Evolutionary conservation across 2,113 vertebrate genomes (phyloP).

Genomic region (Chaetodon auriga): DNA sequence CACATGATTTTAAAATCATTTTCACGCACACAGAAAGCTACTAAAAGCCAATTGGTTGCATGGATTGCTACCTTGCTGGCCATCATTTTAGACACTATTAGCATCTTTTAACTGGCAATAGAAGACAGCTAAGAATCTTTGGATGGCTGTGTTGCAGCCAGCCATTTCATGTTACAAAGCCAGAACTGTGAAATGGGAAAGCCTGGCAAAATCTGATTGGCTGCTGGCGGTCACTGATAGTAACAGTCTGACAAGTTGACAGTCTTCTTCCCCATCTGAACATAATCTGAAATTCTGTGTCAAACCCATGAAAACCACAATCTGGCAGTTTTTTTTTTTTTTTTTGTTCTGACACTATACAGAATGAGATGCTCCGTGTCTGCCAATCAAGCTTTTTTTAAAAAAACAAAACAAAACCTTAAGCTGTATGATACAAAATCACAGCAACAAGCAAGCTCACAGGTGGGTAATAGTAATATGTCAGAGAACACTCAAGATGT

Average conservation of each 20-base stretch:
- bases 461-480: not conserved
- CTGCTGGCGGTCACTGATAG: slow-evolving; percentile 5
- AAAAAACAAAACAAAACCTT: not conserved
- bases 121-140: not conserved
- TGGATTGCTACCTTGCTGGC: no score
- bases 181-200: slow-evolving; percentile 10
- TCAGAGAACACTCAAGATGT: not conserved
- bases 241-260: slow-evolving; percentile 29
- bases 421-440: not conserved
- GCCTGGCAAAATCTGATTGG: slow-evolving; percentile 32
- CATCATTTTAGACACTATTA: not conserved
- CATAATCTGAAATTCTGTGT: slow-evolving; percentile 9
- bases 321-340: not conserved
- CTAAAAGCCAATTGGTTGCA: no score
- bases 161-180: not conserved
- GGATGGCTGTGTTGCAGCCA: not conserved
- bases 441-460: not conserved
- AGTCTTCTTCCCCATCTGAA: slow-evolving; percentile 24
- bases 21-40: no score
- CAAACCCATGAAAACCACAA: not conserved
- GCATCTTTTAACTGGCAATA: not conserved
- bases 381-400: not conserved
- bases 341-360: not conserved
- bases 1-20: no score
- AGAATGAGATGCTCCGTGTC: not conserved